Evolutionary conservation across 2,797 vertebrate species (phyloP), one percentile per base, ranked within the genome.

Genomic region (Neopelma chrysocephalum): DNA sequence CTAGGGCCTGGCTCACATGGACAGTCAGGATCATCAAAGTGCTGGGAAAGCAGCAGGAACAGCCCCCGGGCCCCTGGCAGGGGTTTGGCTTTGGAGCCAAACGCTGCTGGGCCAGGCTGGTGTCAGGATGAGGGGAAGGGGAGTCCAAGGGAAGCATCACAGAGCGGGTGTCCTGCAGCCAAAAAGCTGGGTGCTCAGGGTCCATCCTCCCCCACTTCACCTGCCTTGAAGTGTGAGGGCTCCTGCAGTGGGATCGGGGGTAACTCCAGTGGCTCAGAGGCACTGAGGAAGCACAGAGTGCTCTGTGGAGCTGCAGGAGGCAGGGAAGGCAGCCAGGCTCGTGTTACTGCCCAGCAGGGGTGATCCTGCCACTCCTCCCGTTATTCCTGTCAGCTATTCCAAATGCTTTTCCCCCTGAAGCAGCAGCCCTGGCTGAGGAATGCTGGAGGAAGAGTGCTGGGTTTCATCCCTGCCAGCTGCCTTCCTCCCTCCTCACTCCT

Each of bases 61-160:
- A 62, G 68, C 42, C 50, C 50, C 68, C 10, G 2, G 23, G 51
- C 66, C 73, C 45, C 7, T 12, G 36, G 54, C 80, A 36, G 53
- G 7, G 38, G 3, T 29, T 77, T 34, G 21, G 54, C 40, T 2
- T 4, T 26, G 61, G 27, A 45, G 57, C 40, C 38, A 8, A 42
- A 11, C 0, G 1, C 45, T 45, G 70, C 62, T 22, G 29, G 50
- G 16, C 5, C 45, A 15, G 76, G 47, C 69, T 73, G 0, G 0
- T 68, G 77, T 29, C 36, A 18, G 84, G 27, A 1, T 3, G 8
- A 4, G 6, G 25, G 77, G 66, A 65, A 56, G 29, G 34, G 34
- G 17, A n/a, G 38, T 45, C 50, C 69, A 18, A n/a, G 48, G 76
- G 48, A n/a, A 47, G 11, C 0, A 0, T 48, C 75, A 5, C 4